Conservation (phyloP, 2,888 invertebrate genomes). For the Elgonia sp. region DNA sequence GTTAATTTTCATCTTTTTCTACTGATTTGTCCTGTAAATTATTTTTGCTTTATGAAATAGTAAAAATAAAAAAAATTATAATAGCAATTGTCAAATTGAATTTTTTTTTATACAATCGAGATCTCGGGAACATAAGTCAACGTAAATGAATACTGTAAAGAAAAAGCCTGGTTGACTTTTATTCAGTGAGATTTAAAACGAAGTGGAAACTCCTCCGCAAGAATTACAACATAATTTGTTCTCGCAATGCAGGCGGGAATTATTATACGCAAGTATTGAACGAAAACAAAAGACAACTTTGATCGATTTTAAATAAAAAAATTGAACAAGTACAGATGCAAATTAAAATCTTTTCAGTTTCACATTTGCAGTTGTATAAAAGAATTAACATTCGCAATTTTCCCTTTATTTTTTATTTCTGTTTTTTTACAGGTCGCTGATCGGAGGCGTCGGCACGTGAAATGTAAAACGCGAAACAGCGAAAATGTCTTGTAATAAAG, state of each 20-base stretch:
- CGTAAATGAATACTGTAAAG: too few relatives aligned
- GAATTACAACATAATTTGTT: conserved; percentile 60
- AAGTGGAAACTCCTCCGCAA: conserved; percentile 42
- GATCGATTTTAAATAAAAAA: conserved; percentile 7
- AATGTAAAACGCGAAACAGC: conserved; percentile 27
- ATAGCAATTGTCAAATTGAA: conserved; percentile 45
- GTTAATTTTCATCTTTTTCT: too few relatives aligned
- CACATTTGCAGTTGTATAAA: not conserved
- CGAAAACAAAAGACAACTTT: conserved; percentile 15
- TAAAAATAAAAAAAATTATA: not conserved
- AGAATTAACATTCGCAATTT: not conserved
- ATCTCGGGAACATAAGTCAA: conserved; percentile 39
- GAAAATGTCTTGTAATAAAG: conserved; percentile 48
- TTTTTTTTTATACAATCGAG: conserved; percentile 31
- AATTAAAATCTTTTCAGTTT: not conserved
- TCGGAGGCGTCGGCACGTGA: conserved; percentile 7
- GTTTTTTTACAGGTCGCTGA: conserved; percentile 34
- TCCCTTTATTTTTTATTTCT: not conserved
- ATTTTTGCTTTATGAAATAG: not conserved
- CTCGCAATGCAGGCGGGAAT: conserved; percentile 27
- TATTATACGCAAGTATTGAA: conserved; percentile 18
- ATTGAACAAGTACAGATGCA: not conserved
- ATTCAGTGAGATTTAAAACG: conserved; percentile 66
- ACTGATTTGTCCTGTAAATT: not conserved
- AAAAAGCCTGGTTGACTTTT: conserved; percentile 69